Base-by-base conservation (phyloP, 1,140 invertebrate species). In the Oppia nitens region DNA sequence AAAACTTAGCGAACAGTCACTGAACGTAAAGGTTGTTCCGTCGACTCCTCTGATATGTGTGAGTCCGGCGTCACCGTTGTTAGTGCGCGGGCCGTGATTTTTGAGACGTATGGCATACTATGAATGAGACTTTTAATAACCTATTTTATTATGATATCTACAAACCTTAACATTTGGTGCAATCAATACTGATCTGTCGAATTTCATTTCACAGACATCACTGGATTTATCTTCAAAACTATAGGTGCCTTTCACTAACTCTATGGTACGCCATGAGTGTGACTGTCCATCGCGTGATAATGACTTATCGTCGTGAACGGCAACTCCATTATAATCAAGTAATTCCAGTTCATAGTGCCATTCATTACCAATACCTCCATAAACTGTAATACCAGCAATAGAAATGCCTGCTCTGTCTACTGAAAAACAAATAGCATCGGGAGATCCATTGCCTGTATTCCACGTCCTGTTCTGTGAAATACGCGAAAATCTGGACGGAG, bases 371-470 rank as follows among this genome's bases (percentile, higher is more conserved):
- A 79, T 80, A 3, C 91, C 90, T 12, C 86, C 86, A 72, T 91
- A 98, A 47, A 97, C 81, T 61, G 81, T 83, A 51, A 85, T 83
- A 1, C 94, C 93, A 40, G 85, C 83, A 32, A 98, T 81, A 27
- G 85, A 79, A 53, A 97, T 83, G 1, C 91, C 93, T 0, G 83
- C 74, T 32, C 83, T 76, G 73, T 98, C 92, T 6, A 97, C 92
- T 20, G 82, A 81, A 67, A 98, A 95, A 64, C 87, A 88, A 65
- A 98, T 90, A 3, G 92, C 92, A 75, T 98, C 94, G 0, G 92
- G 88, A 24, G 88, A 91, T 29, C 92, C 93, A 71, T 91, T 93
- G 2, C 91, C 91, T 1, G 91, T 94, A 67, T 96, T 95, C 94
- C 94, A 98, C 1, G 87, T 87, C 45, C 87, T 79, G 40, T 81